phyloP scores from a whole-genome alignment of 2,113 vertebrate genomes.

The human (Homo sapiens) region GRCh38 chr11:96510501-96511000 shows the following conservation, averaged over 20 bases:
- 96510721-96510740: background rate
- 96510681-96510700: background rate
- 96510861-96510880: constrained; percentile 28
- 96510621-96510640: background rate
- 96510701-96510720: background rate
- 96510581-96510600: background rate
- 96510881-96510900: background rate
- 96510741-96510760: background rate
- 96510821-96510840: background rate
- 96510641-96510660: background rate
- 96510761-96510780: background rate
- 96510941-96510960: background rate
- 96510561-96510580: background rate
- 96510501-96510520: background rate
- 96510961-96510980: background rate
- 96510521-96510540: background rate
- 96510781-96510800: background rate
- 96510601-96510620: background rate
- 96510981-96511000: background rate
- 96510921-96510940: constrained; percentile 10
- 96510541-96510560: background rate
- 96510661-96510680: background rate
- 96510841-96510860: constrained; percentile 4
- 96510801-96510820: background rate
- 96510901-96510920: background rate